Evolutionary conservation across 1,140 invertebrate species (phyloP).

Genomic region (Acromyrmex charruanus): DNA sequence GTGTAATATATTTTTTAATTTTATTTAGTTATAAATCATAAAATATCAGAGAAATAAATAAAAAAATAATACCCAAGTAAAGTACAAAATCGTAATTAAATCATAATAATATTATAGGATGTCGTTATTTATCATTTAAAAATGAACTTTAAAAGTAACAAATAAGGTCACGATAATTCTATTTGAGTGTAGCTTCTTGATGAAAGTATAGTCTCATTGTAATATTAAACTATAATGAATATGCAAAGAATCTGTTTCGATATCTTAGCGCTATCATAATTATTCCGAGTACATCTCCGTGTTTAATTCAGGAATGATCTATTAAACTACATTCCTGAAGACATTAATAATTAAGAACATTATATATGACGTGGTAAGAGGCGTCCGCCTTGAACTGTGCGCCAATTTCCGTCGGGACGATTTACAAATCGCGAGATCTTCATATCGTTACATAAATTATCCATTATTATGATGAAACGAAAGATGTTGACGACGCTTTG

Average conservation of each 20-base stretch:
- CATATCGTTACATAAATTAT: constrained; percentile 43
- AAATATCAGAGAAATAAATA: no score
- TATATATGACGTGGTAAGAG: constrained; percentile 53
- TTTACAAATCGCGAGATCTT: constrained; percentile 56
- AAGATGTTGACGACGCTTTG: constrained; percentile 28
- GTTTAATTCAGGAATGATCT: neutral
- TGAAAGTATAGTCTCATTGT: neutral
- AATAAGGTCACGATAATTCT: no score
- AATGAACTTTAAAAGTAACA: no score
- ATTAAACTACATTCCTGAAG: neutral
- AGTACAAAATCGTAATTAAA: no score
- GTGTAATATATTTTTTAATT: neutral
- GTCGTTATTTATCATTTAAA: no score
- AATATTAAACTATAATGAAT: neutral
- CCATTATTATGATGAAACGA: constrained; percentile 51
- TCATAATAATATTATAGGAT: no score
- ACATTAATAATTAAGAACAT: neutral
- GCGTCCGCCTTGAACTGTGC: constrained; percentile 62
- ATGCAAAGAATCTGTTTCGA: neutral
- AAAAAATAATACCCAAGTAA: no score
- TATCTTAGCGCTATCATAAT: neutral
- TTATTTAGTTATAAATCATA: neutral
- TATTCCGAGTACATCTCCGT: neutral
- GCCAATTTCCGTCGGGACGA: constrained; percentile 54
- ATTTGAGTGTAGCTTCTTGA: no score